Percentiles rank a stretch among this genome's conserved stretches.
phyloP scores from a whole-genome alignment of 2,113 vertebrate species.

The Cheirogaleus medius region DNA sequence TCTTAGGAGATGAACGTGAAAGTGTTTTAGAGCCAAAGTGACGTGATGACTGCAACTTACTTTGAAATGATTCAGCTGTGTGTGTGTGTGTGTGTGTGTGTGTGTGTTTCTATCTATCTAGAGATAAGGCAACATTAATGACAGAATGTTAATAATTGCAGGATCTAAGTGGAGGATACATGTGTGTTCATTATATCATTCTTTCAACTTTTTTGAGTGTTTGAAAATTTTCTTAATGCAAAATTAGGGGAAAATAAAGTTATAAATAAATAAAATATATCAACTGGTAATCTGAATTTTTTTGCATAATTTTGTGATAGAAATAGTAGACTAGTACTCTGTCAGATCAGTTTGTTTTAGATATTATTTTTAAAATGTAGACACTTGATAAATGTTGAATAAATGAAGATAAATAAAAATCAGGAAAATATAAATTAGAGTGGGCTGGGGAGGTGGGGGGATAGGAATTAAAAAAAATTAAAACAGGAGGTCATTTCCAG shows the following conservation, averaged over 20 bases:
- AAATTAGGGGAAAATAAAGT: neutral
- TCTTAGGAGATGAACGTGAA: neutral
- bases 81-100: neutral
- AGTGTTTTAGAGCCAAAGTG: neutral
- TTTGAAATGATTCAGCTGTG: neutral
- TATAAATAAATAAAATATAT: neutral
- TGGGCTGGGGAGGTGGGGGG: too few relatives aligned
- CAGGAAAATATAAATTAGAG: too few relatives aligned
- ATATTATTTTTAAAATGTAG: neutral
- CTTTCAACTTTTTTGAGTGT: neutral
- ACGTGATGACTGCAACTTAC: neutral
- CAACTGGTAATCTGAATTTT: neutral
- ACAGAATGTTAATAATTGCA: neutral
- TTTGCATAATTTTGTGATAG: slow-evolving; percentile 1
- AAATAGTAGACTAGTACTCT: neutral
- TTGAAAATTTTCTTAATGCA: neutral
- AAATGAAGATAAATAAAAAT: neutral
- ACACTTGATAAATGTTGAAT: neutral
- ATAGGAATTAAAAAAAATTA: neutral
- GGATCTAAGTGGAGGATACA: neutral
- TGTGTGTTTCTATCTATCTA: neutral
- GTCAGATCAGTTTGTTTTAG: neutral
- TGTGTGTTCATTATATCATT: neutral
- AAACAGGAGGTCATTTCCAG: neutral
- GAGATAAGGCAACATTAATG: neutral